phyloP scores from a whole-genome alignment of 2,888 invertebrate species.

The Magallana nippona region DNA sequence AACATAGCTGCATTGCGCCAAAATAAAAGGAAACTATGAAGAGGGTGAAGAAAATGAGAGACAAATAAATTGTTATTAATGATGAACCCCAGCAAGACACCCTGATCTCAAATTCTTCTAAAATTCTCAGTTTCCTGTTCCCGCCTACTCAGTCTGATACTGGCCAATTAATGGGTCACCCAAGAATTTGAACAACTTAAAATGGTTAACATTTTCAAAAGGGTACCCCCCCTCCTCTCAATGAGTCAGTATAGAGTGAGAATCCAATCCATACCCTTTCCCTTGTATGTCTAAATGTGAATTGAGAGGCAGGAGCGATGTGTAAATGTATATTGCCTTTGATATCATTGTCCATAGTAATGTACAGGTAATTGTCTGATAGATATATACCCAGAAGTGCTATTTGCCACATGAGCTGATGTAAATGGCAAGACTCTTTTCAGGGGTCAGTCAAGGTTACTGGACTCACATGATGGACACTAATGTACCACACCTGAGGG shows the following conservation, averaged over 20 bases:
- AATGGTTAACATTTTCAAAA: neutral
- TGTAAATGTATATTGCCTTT: too few relatives aligned
- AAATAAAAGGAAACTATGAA: neutral
- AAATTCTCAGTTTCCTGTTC: neutral
- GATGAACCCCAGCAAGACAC: neutral
- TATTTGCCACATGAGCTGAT: neutral
- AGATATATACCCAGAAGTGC: conserved; percentile 14
- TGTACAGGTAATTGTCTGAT: too few relatives aligned
- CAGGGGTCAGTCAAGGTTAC: conserved; percentile 1
- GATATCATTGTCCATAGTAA: conserved; percentile 2
- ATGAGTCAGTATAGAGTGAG: neutral
- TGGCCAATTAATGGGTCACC: neutral
- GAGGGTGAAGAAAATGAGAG: neutral
- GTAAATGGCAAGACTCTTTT: neutral
- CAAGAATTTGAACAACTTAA: neutral
- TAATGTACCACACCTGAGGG: neutral
- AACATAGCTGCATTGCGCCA: neutral
- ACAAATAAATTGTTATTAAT: conserved; percentile 12
- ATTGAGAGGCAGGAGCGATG: neutral
- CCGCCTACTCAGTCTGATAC: neutral
- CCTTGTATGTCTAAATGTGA: neutral
- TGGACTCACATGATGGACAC: neutral
- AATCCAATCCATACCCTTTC: neutral
- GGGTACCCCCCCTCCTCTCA: neutral
- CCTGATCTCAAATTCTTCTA: neutral